These are phyloP conservation scores for Phalacrocorax brasilianus DNA, from an alignment of 2,113 vertebrate species.

Conservation along the genomic window DNA sequence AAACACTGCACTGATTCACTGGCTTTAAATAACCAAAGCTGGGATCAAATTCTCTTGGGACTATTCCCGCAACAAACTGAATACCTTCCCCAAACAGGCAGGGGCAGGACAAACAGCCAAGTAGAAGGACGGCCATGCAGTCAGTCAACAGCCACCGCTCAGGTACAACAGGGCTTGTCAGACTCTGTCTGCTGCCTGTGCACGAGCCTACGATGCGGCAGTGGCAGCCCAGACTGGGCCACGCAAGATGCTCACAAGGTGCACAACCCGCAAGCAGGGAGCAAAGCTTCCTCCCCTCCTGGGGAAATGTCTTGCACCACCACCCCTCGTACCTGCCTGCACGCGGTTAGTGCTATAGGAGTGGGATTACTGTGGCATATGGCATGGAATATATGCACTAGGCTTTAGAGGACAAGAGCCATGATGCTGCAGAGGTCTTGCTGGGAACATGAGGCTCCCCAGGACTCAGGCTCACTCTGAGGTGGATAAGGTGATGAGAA, in stretches of 20 bases:
- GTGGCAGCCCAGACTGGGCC: not conserved
- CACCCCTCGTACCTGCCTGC: not conserved
- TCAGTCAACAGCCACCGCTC: not conserved
- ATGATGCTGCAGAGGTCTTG: not conserved
- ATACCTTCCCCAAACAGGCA: not conserved
- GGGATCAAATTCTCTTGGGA: not conserved
- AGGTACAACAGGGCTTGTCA: rapidly evolving
- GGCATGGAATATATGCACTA: rapidly evolving
- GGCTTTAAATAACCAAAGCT: not conserved
- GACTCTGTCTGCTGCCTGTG: not conserved
- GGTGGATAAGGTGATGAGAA: not conserved
- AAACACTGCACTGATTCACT: not conserved
- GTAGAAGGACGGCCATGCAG: not conserved
- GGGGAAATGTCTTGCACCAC: not conserved
- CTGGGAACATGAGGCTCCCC: not conserved
- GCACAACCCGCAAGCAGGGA: not conserved
- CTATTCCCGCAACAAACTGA: not conserved
- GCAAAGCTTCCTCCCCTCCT: not conserved
- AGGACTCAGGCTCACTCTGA: not conserved
- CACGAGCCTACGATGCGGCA: not conserved
- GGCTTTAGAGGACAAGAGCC: not conserved
- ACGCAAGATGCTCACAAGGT: rapidly evolving
- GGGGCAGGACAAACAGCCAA: not conserved
- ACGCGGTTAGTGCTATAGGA: not conserved
- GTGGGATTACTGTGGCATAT: not conserved